Evolutionary conservation across 1,140 invertebrate species (phyloP).

Genomic region (Drosophila parvula): DNA sequence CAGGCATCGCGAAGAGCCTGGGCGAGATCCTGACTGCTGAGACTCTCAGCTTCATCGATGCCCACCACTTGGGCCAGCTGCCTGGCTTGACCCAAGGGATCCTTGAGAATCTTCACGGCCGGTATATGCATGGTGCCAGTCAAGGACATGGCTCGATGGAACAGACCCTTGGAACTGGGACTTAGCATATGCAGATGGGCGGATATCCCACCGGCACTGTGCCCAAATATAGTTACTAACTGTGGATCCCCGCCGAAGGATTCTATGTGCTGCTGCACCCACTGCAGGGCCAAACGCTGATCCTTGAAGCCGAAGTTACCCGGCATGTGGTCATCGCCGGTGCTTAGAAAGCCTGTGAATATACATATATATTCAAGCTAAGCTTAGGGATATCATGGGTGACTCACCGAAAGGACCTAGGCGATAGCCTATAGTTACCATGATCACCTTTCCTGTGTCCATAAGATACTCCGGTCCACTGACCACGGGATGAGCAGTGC

Average conservation of each 20-base stretch:
- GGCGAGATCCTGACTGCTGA: constrained; percentile 48
- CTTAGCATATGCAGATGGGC: constrained; percentile 82
- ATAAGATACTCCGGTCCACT: constrained; percentile 84
- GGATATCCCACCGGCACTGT: constrained; percentile 87
- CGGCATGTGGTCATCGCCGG: constrained; percentile 72
- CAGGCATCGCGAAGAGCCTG: constrained; percentile 76
- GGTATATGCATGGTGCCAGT: constrained; percentile 86
- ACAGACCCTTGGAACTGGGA: constrained; percentile 77
- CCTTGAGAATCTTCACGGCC: constrained; percentile 84
- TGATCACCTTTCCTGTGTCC: constrained; percentile 84
- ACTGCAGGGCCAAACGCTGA: constrained; percentile 69
- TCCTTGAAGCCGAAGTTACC: constrained; percentile 85
- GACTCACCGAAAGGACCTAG: constrained; percentile 84
- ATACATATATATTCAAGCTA: background rate
- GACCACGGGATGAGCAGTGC: constrained; percentile 66
- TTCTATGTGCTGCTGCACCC: constrained; percentile 65
- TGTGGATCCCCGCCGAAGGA: constrained; percentile 90
- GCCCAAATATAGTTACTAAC: constrained; percentile 91
- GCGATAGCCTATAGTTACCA: constrained; percentile 86
- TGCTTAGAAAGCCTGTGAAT: constrained; percentile 74
- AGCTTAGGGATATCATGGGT: too few species aligned
- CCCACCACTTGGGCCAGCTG: constrained; percentile 48
- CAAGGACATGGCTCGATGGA: constrained; percentile 85
- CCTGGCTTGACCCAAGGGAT: constrained; percentile 83
- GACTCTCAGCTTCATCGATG: constrained; percentile 31